Evolutionary conservation across 2,797 vertebrate genomes (phyloP), one percentile per base, ranked within the genome.

Genomic region (Zalophus californianus): DNA sequence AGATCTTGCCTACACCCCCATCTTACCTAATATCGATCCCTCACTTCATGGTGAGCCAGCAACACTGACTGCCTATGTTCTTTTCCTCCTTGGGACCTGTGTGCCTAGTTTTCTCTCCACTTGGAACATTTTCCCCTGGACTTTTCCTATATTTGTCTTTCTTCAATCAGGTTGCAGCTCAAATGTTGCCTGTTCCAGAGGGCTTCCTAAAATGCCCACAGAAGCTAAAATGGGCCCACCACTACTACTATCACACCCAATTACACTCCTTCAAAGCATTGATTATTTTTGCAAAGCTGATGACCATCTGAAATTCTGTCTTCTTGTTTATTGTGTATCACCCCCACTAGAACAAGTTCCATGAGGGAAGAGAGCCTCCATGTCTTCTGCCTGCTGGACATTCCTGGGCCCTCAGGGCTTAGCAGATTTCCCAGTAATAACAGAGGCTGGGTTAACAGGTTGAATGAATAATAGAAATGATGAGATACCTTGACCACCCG

Each of bases 1-100:
- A 64, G 4, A 12, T 3, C 6, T 56, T 12, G 2, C 6, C 56
- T 5, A 2, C 4, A 38, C 20, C 20, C 38, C 27, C 41, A 0
- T 29, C 18, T 86, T 60, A 16, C 38, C 29, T 83, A 7, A 41
- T 27, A 7, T 1, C 2, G 2, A 12, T 18, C 48, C 35, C 1
- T 21, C 13, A 29, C 27, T 12, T 58, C 10, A 1, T 29, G 5
- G 29, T 27, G 48, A 78, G 32, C 29, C 58, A 68, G 14, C 25
- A 29, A 14, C 13, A 13, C 29, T 25, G 11, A 29, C n/a, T 9
- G 5, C 27, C 38, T 78, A 25, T 58, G 10, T 38, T 29, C 41
- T 29, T 52, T n/a, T 3, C 38, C 6, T 73, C 58, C 41, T 18
- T 25, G 7, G 27, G 18, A 44, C n/a, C 52, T 54, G 18, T 5